Evolutionary conservation across 1,140 invertebrate genomes (phyloP), one percentile per base, ranked within the genome.

Genomic region (Eriosoma lanigerum): DNA sequence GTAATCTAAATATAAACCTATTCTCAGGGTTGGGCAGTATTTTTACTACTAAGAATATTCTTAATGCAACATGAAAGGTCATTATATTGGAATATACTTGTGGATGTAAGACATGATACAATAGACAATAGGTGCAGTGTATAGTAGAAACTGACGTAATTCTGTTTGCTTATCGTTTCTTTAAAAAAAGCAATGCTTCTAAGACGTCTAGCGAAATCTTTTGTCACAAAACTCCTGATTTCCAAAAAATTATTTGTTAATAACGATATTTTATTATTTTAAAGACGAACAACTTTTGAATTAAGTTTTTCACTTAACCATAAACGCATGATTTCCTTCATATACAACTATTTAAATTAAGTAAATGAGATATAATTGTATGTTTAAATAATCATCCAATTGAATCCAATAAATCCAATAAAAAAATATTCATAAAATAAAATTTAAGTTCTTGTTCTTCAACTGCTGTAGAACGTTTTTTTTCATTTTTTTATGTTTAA

Each of bases 131-230:
- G 85, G 84, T 8, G 86, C 87, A 50, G 83, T 84, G 82, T 87
- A 87, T 12, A 87, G 72, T 10, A 87, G 58, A 82, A 87, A 87
- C 24, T 84, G 83, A 50, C 86, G 78, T 58, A 84, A 84, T 81
- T 85, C 84, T 5, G 84, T 86, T n/a, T 29, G 84, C 85, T 83
- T 86, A 86, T 83, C 83, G 86, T 26, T 78, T 17, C 10, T 81
- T 80, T 48, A 84, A 56, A 38, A n/a, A 82, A 58, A 13, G 82
- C 72, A 15, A 85, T 76, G 10, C 24, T 21, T 68, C 83, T 26
- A 48, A 82, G 75, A 81, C 83, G 84, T 73, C 84, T 82, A 19
- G 32, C 54, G 82, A 85, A 85, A 73, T 84, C 84, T 24, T 24
- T 78, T 26, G 83, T 83, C 32, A 82, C 66, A 80, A 70, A 82